A percentile compares a stretch with the other conserved stretches of the same genome.
phyloP scores from a whole-genome alignment of 1,140 invertebrate species.

The Brachionus koreanus region DNA sequence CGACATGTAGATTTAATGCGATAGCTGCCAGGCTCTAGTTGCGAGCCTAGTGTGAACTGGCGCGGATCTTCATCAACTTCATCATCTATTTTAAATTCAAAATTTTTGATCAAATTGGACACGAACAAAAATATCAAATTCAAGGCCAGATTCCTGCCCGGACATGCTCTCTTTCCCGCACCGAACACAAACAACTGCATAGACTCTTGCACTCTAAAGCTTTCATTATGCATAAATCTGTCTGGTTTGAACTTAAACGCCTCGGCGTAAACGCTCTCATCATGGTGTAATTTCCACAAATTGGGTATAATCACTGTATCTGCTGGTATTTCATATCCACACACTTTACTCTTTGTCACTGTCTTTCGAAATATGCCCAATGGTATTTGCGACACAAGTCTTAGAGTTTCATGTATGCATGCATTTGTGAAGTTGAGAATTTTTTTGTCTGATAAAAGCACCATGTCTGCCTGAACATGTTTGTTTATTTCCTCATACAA shows the following conservation, averaged over 20 bases:
- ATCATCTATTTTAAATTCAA: not conserved
- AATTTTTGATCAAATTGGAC: conserved; percentile 8
- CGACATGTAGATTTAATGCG: not conserved
- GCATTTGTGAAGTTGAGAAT: not conserved
- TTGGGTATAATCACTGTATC: conserved; percentile 28
- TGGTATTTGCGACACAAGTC: not conserved
- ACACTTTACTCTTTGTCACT: not conserved
- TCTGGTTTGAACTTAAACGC: conserved; percentile 6
- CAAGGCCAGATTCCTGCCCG: not conserved
- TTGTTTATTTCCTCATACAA: not conserved
- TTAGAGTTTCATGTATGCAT: not conserved
- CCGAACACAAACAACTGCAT: not conserved
- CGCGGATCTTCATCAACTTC: not conserved
- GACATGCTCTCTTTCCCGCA: not conserved
- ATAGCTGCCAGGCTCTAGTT: not conserved
- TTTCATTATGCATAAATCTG: not conserved
- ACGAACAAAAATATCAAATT: conserved; percentile 7
- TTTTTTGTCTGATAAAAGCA: not conserved
- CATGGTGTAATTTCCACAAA: conserved; percentile 41
- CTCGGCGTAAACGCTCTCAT: not conserved
- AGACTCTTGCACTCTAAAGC: not conserved
- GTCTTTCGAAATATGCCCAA: conserved; percentile 8
- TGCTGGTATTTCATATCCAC: not conserved
- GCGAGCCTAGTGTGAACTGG: not conserved
- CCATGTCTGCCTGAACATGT: not conserved